These are phyloP conservation scores for Tenthredo scrophulariae DNA, from an alignment of 2,888 invertebrate species.

Conservation along the genomic window DNA sequence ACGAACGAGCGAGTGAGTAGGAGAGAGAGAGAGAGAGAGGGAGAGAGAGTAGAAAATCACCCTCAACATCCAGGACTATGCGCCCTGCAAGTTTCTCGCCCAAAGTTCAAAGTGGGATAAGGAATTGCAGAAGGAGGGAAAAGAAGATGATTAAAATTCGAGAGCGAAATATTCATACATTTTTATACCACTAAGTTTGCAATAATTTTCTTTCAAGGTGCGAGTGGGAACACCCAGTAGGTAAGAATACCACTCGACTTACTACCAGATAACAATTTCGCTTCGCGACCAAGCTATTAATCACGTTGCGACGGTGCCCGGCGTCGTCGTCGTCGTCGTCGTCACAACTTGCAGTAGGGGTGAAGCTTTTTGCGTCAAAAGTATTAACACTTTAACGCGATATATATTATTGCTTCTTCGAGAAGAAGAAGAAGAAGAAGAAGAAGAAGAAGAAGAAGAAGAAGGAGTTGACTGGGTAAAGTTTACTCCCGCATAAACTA, in stretches of 20 bases:
- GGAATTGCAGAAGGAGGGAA: neutral
- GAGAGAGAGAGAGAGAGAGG: neutral
- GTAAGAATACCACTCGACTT: conserved; percentile 38
- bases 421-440: conserved; percentile 5
- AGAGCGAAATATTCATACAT: neutral
- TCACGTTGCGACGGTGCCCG: conserved; percentile 40
- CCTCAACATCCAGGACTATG: neutral
- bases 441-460: conserved; percentile 16
- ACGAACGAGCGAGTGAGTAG: neutral
- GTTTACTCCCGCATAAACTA: conserved; percentile 20
- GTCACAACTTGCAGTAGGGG: conserved; percentile 48
- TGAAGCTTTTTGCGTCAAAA: conserved; percentile 52
- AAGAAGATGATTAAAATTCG: neutral
- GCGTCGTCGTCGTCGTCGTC: conserved; percentile 18
- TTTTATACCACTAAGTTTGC: neutral
- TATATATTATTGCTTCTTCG: conserved; percentile 54
- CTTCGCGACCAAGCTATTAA: conserved; percentile 49
- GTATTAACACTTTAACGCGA: conserved; percentile 55
- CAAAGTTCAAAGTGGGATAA: neutral
- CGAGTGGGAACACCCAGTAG: neutral
- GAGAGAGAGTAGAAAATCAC: neutral
- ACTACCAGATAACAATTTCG: conserved; percentile 51
- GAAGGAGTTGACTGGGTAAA: conserved; percentile 15
- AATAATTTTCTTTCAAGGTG: neutral
- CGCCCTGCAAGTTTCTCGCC: neutral